These are phyloP conservation scores for Pristis pectinata DNA, from an alignment of 2,797 vertebrate genomes.

Conservation along the genomic window DNA sequence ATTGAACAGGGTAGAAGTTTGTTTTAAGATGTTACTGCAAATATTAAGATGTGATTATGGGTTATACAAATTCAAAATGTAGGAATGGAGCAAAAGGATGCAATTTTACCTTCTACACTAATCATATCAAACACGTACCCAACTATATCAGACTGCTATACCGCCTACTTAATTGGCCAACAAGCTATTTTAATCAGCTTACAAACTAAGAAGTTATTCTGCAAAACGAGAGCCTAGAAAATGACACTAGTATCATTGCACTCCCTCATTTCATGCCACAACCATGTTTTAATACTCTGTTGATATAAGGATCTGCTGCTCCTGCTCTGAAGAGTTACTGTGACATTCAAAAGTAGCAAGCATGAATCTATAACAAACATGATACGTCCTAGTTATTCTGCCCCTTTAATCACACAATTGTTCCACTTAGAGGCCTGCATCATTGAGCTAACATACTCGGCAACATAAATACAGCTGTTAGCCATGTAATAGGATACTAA, in stretches of 20 bases:
- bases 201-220: not conserved
- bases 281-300: not conserved
- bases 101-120: not conserved
- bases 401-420: not conserved
- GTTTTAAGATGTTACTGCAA: too few relatives aligned
- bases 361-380: not conserved
- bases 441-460: not conserved
- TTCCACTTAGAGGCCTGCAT: not conserved
- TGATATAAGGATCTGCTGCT: not conserved
- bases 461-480: not conserved
- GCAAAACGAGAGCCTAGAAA: not conserved
- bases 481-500: not conserved
- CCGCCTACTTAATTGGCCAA: not conserved
- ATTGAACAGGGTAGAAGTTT: not conserved
- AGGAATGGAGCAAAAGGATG: not conserved
- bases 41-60: not conserved
- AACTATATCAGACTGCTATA: not conserved
- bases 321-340: not conserved
- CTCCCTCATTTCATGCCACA: not conserved
- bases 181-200: too few relatives aligned
- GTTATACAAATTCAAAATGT: not conserved
- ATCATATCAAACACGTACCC: not conserved
- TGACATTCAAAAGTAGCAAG: not conserved
- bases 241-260: not conserved
- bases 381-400: not conserved